These are phyloP conservation scores for Eueremaeus valkanovi DNA, from an alignment of 2,888 invertebrate genomes.

Conservation along the genomic window DNA sequence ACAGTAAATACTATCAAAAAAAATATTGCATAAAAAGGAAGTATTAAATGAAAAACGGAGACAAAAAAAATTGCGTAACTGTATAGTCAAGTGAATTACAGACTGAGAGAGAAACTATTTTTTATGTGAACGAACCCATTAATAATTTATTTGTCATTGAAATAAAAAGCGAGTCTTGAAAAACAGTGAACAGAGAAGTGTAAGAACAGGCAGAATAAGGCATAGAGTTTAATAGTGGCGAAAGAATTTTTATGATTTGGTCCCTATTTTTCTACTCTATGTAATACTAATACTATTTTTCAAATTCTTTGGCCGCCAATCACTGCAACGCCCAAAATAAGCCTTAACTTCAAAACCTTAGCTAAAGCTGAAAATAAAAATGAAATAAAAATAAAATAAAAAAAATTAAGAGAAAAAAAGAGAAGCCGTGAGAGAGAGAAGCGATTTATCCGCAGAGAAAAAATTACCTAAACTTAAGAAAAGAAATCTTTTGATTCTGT, in stretches of 20 bases:
- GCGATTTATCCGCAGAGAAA: background rate
- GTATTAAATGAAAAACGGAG: background rate
- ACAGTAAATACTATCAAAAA: no score
- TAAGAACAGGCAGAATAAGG: background rate
- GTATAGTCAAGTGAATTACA: no score
- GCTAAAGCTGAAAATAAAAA: no score
- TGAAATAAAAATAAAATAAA: background rate
- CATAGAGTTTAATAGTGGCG: background rate
- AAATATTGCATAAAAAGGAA: background rate
- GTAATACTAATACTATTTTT: background rate
- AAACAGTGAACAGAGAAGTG: background rate
- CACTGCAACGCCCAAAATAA: background rate
- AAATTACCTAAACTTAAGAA: no score
- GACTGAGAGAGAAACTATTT: no score
- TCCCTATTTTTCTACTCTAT: no score
- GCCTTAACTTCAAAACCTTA: no score
- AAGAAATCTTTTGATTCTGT: no score
- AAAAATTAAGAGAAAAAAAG: no score
- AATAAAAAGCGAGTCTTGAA: no score
- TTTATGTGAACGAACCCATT: background rate
- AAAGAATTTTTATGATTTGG: conserved; percentile 18
- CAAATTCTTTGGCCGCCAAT: background rate
- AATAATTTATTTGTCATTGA: conserved; percentile 19
- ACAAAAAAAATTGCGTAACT: no score
- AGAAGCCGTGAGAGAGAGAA: background rate